Evolutionary conservation across 2,888 invertebrate genomes (phyloP).

Genomic region (Hypomecis atomaria): DNA sequence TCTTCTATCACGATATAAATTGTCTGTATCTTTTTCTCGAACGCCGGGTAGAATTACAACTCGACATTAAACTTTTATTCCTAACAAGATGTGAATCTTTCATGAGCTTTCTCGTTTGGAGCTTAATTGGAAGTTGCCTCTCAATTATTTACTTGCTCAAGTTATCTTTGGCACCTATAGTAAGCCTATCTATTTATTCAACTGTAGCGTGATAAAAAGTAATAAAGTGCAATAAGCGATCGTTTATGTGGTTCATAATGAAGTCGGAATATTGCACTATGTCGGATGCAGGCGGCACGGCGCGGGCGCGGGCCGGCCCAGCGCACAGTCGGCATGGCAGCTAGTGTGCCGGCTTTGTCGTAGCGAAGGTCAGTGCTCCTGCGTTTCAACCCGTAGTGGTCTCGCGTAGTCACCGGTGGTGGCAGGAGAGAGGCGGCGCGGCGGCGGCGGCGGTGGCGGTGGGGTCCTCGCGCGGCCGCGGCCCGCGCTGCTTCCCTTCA

Average conservation of each 20-base stretch:
- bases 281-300: slow-evolving; percentile 62
- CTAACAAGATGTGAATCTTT: slow-evolving; percentile 34
- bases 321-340: slow-evolving; percentile 40
- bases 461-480: slow-evolving; percentile 69
- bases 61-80: slow-evolving; percentile 12
- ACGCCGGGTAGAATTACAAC: slow-evolving; percentile 4
- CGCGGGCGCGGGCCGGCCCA: slow-evolving; percentile 1
- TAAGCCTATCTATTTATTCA: not conserved
- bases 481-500: slow-evolving; percentile 70
- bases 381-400: slow-evolving; percentile 78
- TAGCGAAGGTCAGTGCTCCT: slow-evolving; percentile 78
- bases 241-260: slow-evolving; percentile 34
- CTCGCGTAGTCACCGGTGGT: slow-evolving; percentile 75
- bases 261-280: slow-evolving; percentile 59
- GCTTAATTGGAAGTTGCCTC: slow-evolving; percentile 7
- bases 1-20: slow-evolving; percentile 3
- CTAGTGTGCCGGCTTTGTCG: slow-evolving; percentile 53
- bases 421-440: slow-evolving; percentile 75
- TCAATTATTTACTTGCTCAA: not conserved
- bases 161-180: not conserved
- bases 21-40: slow-evolving; percentile 10
- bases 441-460: slow-evolving; percentile 69
- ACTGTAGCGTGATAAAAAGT: not conserved
- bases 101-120: slow-evolving; percentile 37
- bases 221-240: not conserved